Evolutionary conservation across 2,888 invertebrate species (phyloP).

Genomic region (Thysanoteuthis rhombus): DNA sequence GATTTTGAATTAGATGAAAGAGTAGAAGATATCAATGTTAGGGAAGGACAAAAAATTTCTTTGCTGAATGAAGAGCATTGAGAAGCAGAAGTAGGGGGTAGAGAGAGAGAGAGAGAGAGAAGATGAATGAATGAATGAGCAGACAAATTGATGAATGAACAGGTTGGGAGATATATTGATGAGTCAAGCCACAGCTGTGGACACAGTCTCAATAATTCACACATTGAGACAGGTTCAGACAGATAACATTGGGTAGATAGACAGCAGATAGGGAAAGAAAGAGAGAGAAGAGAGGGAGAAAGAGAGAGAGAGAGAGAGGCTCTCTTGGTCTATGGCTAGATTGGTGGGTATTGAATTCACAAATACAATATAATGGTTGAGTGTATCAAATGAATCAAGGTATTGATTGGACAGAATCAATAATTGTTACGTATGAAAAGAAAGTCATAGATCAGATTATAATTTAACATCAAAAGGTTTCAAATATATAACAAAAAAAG

Average conservation of each 20-base stretch:
- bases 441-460: neutral
- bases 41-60: neutral
- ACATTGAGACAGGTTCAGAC: neutral
- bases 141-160: neutral
- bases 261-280: neutral
- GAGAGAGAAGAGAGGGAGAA: neutral
- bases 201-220: neutral
- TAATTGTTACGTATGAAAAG: neutral
- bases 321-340: neutral
- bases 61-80: neutral
- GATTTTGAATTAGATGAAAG: neutral
- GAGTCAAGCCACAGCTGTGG: neutral
- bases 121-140: neutral
- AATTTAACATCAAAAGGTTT: neutral
- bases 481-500: neutral
- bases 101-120: neutral
- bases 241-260: neutral
- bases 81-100: neutral
- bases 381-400: neutral
- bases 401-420: neutral
- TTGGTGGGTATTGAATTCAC: neutral
- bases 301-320: neutral
- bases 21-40: neutral
- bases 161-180: neutral
- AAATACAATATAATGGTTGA: neutral